Conservation (phyloP, 2,888 invertebrate species). For the Agrilus cyanescens region DNA sequence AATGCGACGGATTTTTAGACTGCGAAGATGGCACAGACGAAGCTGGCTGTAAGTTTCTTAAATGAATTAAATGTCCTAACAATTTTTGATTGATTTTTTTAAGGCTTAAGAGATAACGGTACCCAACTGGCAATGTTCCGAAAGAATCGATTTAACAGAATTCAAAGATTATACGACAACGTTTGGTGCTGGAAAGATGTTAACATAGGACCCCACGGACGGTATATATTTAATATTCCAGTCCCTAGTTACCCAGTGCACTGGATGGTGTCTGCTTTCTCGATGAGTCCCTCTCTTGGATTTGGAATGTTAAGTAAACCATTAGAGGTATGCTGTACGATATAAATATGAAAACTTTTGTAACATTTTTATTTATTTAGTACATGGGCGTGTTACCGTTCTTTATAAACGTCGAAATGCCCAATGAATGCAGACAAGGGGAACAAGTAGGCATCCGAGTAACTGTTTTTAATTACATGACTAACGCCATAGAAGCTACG, state of each 20-base stretch:
- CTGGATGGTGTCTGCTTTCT: conserved; percentile 90
- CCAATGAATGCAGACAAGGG: conserved; percentile 69
- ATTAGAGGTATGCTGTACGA: conserved; percentile 44
- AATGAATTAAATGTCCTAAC: conserved; percentile 1
- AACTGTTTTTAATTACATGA: conserved; percentile 90
- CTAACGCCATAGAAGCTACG: conserved; percentile 68
- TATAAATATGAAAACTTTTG: background rate
- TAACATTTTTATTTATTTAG: conserved; percentile 33
- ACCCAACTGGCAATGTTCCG: conserved; percentile 64
- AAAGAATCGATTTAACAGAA: conserved; percentile 75
- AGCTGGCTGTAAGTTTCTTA: conserved; percentile 49
- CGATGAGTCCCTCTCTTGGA: conserved; percentile 75
- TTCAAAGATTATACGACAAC: conserved; percentile 85
- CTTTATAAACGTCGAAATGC: conserved; percentile 92
- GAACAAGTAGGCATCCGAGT: conserved; percentile 90
- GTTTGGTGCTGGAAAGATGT: conserved; percentile 93
- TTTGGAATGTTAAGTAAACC: conserved; percentile 77
- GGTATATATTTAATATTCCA: conserved; percentile 73
- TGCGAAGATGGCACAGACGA: conserved; percentile 84
- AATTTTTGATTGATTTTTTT: conserved; percentile 6
- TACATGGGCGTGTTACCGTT: conserved; percentile 86
- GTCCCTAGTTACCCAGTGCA: conserved; percentile 77
- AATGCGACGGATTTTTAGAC: conserved; percentile 67
- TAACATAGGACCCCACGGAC: conserved; percentile 84
- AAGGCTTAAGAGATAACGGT: conserved; percentile 48